Conservation (phyloP, 2,888 invertebrate species). For the Sinopyrophorus schimmeli region DNA sequence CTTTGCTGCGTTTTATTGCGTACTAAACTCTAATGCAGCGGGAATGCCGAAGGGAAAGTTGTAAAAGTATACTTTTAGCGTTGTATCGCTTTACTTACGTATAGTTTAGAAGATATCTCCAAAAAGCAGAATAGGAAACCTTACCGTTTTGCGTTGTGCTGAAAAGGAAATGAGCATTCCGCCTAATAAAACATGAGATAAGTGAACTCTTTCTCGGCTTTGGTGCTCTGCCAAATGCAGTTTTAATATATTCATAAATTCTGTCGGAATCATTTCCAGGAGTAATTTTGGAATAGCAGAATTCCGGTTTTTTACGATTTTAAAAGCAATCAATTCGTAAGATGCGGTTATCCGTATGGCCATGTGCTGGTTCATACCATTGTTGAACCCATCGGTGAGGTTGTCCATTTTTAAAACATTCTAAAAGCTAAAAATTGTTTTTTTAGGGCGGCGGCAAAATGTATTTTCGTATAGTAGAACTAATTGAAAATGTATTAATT, state of each 20-base stretch:
- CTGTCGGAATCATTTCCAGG: slow-evolving; percentile 3
- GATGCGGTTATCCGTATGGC: not conserved
- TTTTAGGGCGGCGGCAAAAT: too few species aligned
- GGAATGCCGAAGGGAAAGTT: slow-evolving; percentile 2
- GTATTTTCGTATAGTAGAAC: too few species aligned
- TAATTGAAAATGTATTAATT: too few species aligned
- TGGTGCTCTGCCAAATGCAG: slow-evolving; percentile 22
- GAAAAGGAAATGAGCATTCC: slow-evolving; percentile 21
- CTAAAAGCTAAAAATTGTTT: too few species aligned
- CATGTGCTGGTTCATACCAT: too few species aligned
- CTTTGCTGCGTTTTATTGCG: slow-evolving; percentile 4
- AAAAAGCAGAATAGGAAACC: slow-evolving; percentile 3
- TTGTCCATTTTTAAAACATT: too few species aligned
- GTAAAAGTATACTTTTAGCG: slow-evolving; percentile 10
- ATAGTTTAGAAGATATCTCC: slow-evolving; percentile 6
- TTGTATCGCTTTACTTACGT: slow-evolving; percentile 8
- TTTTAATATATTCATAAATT: slow-evolving; percentile 23
- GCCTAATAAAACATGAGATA: slow-evolving; percentile 21
- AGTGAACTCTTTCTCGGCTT: slow-evolving; percentile 18
- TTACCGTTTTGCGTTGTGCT: slow-evolving; percentile 12
- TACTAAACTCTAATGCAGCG: slow-evolving; percentile 6
- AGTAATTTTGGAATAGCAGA: not conserved
- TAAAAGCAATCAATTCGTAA: not conserved
- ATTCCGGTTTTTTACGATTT: not conserved
- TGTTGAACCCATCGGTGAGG: too few species aligned